Base-by-base conservation (phyloP, 2,797 vertebrate genomes). In the Paramormyrops hopkinsi region DNA sequence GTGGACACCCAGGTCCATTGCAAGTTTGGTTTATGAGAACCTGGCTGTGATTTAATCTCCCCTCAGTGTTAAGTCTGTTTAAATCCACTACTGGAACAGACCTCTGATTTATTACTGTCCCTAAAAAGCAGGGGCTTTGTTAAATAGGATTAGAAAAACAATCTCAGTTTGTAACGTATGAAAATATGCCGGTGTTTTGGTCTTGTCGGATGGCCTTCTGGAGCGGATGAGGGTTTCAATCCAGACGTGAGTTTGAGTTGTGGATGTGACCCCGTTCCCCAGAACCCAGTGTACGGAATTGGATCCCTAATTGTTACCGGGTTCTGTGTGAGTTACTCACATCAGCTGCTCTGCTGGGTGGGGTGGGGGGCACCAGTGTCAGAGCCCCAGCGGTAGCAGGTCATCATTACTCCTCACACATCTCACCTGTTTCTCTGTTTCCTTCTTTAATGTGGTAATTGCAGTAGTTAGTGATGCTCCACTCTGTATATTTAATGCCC, bases 181-280 rank as follows among this genome's bases (percentile, higher is more conserved):
- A 90, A 88, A 88, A 73, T 65, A 83, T 89, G 79, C 44, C 22
- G 37, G 65, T 88, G 86, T 89, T 90, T 85, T 89, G 84, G 59
- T 88, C 90, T 37, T 86, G n/a, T 1, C 1, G 11, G 33, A 83
- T 83, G 88, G 86, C 79, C 33, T 86, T 29, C 7, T 0, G 53
- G 19, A 89, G 88, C 65, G 65, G 90, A 88, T 82, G 82, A 86
- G 79, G 62, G 62, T 29, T 65, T 11, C 22, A 25, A 1, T 65
- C 1, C 8, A 11, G 22, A 29, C 0, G 8, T 29, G 25, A 62
- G n/a, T 62, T 25, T 62, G n/a, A 25, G 53, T 54, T 17, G 22
- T 65, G 62, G 22, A 65, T 25, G 22, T 65, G 62, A 25, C 25
- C 62, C 22, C 2, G 3, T 25, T 17, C 69, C 33, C 69, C 14